Base-by-base conservation (phyloP, 2,888 invertebrate genomes). In the Nomada hirtipes region DNA sequence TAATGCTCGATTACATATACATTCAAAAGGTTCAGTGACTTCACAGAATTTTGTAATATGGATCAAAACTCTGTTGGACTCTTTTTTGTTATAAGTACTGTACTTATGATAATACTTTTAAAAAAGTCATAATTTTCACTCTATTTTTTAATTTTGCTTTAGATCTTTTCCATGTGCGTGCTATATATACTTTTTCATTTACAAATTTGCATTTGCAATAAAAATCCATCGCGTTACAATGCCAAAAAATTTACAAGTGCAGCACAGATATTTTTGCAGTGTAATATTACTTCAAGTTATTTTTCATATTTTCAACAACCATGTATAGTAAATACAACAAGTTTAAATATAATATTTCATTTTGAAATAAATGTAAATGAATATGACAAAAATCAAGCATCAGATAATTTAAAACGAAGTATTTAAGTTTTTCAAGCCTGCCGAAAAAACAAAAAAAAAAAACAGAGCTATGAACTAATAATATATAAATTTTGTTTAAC, bases 1-100 rank as follows among this genome's bases (percentile, higher is more conserved):
- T 88, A 88, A 88, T 88, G 88, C 78, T 87, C 72, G 67, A 61
- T 74, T 72, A 72, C 55, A 84, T 36, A 72, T 69, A 67, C 79
- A 23, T 60, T 65, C 64, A 53, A 59, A 55, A 61, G 53, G 4
- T 76, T 74, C 61, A 74, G 23, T 64, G 76, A 82, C 47, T 72
- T 72, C 50, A 36, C 55, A 44, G 69, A 29, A 47, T 60, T 29
- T 61, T 70, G 63, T 52, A 29, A 13, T 63, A 52, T 53, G 50
- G 26, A 68, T 73, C 23, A 50, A 61, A 61, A 60, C 44, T 71
- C 23, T 52, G 10, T 64, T 29, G 20, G 42, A 61, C 59, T 26
- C 57, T 55, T 55, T 78, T 36, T 50, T 44, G 53, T 15, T 68
- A 83, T 44, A 64, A 44, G 71, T 73, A 77, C 57, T 42, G 73